These are phyloP conservation scores for Heliothis subflexa DNA, from an alignment of 1,140 invertebrate genomes.

Conservation along the genomic window DNA sequence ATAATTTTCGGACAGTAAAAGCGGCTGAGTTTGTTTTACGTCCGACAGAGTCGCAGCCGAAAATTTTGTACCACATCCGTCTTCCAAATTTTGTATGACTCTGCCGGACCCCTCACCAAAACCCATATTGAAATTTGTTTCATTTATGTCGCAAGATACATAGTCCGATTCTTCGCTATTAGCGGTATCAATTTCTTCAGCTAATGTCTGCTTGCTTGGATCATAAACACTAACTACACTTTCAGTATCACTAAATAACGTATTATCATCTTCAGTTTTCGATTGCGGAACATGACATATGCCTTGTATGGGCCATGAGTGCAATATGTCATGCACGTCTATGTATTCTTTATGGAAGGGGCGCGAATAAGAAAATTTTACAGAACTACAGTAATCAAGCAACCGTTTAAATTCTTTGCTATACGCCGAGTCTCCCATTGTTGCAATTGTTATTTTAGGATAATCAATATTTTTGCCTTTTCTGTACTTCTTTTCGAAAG, in stretches of 20 bases:
- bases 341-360: constrained; percentile 73
- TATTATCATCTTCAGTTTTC: constrained; percentile 52
- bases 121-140: constrained; percentile 84
- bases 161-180: constrained; percentile 58
- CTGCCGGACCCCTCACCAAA: constrained; percentile 87
- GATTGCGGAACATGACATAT: constrained; percentile 31
- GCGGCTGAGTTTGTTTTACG: constrained; percentile 85
- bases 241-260: constrained; percentile 61
- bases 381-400: constrained; percentile 69
- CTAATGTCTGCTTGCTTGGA: constrained; percentile 65
- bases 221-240: constrained; percentile 51
- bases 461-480: constrained; percentile 80
- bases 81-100: constrained; percentile 82
- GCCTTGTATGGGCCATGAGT: constrained; percentile 69
- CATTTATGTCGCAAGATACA: constrained; percentile 56
- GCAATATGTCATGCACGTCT: constrained; percentile 61
- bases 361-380: constrained; percentile 77
- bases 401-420: constrained; percentile 69
- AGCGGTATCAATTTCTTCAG: constrained; percentile 67
- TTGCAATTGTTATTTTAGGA: constrained; percentile 65
- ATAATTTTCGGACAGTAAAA: constrained; percentile 71
- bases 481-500: constrained; percentile 69
- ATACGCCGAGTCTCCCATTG: constrained; percentile 62
- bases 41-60: constrained; percentile 87
- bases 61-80: constrained; percentile 74